A percentile compares a stretch with the other conserved stretches of the same genome.
Conservation (phyloP, 2,113 vertebrate species). For the Nerophis lumbriciformis region DNA sequence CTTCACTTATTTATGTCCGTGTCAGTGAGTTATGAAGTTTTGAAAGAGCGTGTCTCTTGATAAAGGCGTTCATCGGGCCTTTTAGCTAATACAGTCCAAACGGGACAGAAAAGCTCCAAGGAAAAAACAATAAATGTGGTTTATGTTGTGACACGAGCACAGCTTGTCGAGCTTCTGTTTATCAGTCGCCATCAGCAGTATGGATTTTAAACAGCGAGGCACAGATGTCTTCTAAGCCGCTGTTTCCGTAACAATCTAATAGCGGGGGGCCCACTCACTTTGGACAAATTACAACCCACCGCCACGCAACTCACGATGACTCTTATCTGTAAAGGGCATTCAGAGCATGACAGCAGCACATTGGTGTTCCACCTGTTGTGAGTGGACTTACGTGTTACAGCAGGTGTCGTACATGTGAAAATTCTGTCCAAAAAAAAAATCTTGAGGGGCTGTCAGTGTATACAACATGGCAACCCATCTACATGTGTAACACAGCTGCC, state of each 20-base stretch:
- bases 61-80: background rate
- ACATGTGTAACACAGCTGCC: background rate
- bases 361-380: background rate
- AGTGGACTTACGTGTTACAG: background rate
- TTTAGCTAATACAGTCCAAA: background rate
- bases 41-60: background rate
- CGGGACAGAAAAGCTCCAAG: background rate
- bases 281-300: background rate
- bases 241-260: background rate
- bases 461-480: background rate
- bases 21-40: background rate
- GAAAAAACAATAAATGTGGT: background rate
- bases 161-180: background rate
- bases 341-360: too few species aligned
- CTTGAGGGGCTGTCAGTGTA: background rate
- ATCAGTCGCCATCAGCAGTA: background rate
- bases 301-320: background rate
- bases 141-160: background rate
- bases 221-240: slow-evolving; percentile 2
- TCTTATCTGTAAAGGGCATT: background rate
- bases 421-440: background rate
- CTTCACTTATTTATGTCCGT: background rate
- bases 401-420: background rate
- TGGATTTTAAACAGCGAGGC: background rate
- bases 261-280: background rate